Evolutionary conservation across 2,888 invertebrate species (phyloP), one percentile per base, ranked within the genome.

Genomic region (Erebia ligea): DNA sequence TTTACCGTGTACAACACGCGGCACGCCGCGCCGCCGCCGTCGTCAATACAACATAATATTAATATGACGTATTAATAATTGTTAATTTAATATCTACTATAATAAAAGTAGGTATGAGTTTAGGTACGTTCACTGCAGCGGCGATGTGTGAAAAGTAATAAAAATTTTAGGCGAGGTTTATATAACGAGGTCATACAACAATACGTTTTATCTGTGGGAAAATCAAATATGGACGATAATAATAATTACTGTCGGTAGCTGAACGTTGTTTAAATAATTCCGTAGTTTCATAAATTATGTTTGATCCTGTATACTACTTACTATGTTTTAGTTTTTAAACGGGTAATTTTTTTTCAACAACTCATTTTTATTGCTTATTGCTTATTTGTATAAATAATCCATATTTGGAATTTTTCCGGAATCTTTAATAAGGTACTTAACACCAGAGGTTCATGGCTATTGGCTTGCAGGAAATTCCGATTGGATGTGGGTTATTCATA

Each of bases 181-280:
- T 57, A 25, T 10, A 64, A 17, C 64, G 64, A 69, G 69, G 69
- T 69, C 69, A 62, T 34, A 50, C 40, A 58, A 58, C 64, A 45
- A 69, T 66, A 62, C 17, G 45, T 65, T 42, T 68, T 64, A 56
- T 61, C 50, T 66, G 59, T 70, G 50, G 34, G 21, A 70, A 65
- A 66, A 66, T 42, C 58, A 54, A 66, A 56, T 66, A 61, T 66
- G 58, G n/a, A 59, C 15, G 50, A 50, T 61, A 65, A 70, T 69
- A 59, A 65, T 25, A 59, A 58, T 21, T 57, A 62, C 40, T 54
- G 52, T 34, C 42, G 42, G 42, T 17, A 42, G 61, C 17, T 62
- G 45, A 45, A 62, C 21, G 62, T 48, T 62, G 25, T 11, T 48
- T 59, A 40, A 42, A 59, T 62, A 52, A 54, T 64, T 54, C 64